A percentile compares a stretch with the other conserved stretches of the same genome.
These are phyloP conservation scores for Bursaphelenchus okinawaensis DNA, from an alignment of 2,888 invertebrate genomes.

Conservation along the genomic window DNA sequence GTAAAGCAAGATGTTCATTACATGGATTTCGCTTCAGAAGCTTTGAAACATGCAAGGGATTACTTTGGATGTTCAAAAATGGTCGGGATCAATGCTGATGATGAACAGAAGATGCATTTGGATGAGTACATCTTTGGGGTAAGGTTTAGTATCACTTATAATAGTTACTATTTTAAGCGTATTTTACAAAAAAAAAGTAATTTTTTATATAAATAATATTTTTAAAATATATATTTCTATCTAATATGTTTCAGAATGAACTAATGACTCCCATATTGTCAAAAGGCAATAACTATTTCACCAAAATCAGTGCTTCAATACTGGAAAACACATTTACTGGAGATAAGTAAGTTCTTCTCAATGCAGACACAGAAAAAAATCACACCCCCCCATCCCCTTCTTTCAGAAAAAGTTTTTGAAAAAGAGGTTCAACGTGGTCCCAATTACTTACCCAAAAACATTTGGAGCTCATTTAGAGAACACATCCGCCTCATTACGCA, in stretches of 20 bases:
- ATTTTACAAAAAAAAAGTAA: too few species aligned
- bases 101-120: slow-evolving; percentile 34
- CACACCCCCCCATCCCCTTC: too few species aligned
- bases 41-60: slow-evolving; percentile 7
- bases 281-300: slow-evolving; percentile 34
- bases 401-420: too few species aligned
- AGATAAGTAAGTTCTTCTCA: slow-evolving; percentile 16
- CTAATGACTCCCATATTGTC: slow-evolving; percentile 42
- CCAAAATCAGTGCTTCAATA: slow-evolving; percentile 37
- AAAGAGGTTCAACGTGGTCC: too few species aligned
- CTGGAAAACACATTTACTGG: slow-evolving; percentile 40
- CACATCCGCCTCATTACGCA: not conserved
- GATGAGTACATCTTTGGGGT: slow-evolving; percentile 46
- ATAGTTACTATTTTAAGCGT: too few species aligned
- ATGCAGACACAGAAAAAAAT: not conserved
- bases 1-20: slow-evolving; percentile 11
- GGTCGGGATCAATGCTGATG: slow-evolving; percentile 36
- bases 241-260: slow-evolving; percentile 49
- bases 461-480: slow-evolving; percentile 1
- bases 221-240: slow-evolving; percentile 14
- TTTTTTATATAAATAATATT: too few species aligned
- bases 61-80: slow-evolving; percentile 35
- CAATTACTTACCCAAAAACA: slow-evolving; percentile 6
- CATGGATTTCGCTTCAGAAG: slow-evolving; percentile 27
- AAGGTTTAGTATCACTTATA: not conserved